Conservation (phyloP, 2,113 vertebrate species). For the Todiramphus chloris region DNA sequence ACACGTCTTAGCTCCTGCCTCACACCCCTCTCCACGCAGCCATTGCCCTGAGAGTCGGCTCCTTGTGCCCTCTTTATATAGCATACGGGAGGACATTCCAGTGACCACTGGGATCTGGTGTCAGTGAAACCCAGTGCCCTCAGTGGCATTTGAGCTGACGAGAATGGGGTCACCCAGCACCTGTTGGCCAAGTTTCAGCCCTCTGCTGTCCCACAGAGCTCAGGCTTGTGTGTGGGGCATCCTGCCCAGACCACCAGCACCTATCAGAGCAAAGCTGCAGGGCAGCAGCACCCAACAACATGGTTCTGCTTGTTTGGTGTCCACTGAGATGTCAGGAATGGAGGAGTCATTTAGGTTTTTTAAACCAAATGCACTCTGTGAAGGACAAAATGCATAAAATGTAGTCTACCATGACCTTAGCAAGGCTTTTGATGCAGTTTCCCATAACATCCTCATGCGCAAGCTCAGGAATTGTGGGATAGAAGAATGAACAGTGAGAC, state of each 20-base stretch:
- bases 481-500: too few species aligned
- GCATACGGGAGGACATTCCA: background rate
- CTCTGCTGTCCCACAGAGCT: background rate
- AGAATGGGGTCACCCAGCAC: background rate
- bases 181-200: background rate
- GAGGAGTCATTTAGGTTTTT: accelerated
- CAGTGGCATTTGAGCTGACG: background rate
- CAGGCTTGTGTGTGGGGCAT: accelerated
- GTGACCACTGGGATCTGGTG: background rate
- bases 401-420: too few species aligned
- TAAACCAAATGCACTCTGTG: accelerated
- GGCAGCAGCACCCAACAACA: accelerated
- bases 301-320: accelerated
- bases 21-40: background rate
- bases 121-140: background rate
- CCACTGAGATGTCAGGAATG: background rate
- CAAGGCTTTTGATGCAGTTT: too few species aligned
- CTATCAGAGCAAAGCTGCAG: background rate
- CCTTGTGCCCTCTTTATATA: background rate
- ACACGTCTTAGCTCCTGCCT: background rate
- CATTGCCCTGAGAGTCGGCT: background rate
- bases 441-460: too few species aligned
- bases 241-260: background rate
- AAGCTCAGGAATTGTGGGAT: too few species aligned
- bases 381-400: background rate